These are phyloP conservation scores for Metopolophium dirhodum DNA, from an alignment of 1,140 invertebrate species.

Conservation along the genomic window DNA sequence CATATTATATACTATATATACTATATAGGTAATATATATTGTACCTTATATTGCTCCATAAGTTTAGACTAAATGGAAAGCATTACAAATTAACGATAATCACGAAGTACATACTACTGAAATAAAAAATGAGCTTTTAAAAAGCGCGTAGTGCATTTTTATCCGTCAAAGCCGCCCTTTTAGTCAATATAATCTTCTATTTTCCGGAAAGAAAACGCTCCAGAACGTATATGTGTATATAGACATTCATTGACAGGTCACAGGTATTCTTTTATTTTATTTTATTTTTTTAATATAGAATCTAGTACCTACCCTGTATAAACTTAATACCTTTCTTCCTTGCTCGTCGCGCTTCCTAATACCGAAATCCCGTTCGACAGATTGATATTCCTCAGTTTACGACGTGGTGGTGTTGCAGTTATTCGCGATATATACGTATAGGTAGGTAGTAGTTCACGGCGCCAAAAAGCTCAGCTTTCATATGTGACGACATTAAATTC, in stretches of 20 bases:
- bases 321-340: neutral
- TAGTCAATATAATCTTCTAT: conserved; percentile 30
- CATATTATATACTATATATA: neutral
- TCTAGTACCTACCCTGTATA: neutral
- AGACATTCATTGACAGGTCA: conserved; percentile 9
- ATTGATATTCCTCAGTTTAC: neutral
- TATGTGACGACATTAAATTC: neutral
- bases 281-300: neutral
- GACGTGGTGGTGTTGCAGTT: neutral
- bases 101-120: no score
- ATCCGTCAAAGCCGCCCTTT: neutral
- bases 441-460: no score
- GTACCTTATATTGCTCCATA: neutral
- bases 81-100: conserved; percentile 5
- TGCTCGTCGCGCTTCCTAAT: neutral
- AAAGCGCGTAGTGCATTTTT: neutral
- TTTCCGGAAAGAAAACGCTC: neutral
- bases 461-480: neutral
- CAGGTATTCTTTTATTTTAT: neutral
- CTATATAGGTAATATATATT: neutral
- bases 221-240: neutral
- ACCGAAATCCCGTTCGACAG: conserved; percentile 15
- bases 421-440: neutral
- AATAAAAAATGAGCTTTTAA: neutral
- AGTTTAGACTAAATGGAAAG: neutral